Base-by-base conservation (phyloP, 2,888 invertebrate species). In the Oscheius sp. region DNA sequence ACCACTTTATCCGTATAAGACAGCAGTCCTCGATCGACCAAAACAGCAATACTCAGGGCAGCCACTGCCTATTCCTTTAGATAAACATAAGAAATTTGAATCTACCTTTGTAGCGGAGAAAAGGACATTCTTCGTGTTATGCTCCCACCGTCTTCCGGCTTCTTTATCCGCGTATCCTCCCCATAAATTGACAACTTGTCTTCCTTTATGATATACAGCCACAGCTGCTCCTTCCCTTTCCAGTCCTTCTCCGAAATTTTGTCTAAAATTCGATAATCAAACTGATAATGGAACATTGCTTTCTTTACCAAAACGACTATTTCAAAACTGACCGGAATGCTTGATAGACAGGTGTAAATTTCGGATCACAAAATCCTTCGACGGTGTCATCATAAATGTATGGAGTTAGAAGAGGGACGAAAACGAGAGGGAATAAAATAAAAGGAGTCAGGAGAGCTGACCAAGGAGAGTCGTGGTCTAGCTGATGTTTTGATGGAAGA, bases 181-280 rank as follows among this genome's bases (percentile, higher is more conserved):
- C 87, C 87, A 88, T 14, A 88, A 45, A 74, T 88, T 83, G 2
- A 87, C 87, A 2, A 87, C 87, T 22, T 83, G 77, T 57, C 85
- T 69, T 36, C 87, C 87, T 67, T 80, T 78, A 71, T 87, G 85
- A 70, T 86, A 87, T 3, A 87, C 87, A 17, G 87, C 83, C 73
- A 88, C 86, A 54, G 85, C 84, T 1, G 86, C 86, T 2, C 88
- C 88, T 28, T 82, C 82, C 36, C 80, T 79, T 65, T 88, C 87
- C 9, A 82, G 66, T 1, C 86, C 86, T 66, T 75, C 81, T 4
- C 81, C 80, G 28, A 87, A 81, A 70, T 86, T 87, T 9, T 81
- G 65, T 70, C 87, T 87, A 67, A n/a, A 83, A 65, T n/a, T 5
- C 20, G 2, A 17, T 17, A 5, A 5, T 32, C 5, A 1, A 33